Evolutionary conservation across 37 sponge, comb jelly and placozoan genomes (phyloP).

Genomic region (Haliclona indistincta): DNA sequence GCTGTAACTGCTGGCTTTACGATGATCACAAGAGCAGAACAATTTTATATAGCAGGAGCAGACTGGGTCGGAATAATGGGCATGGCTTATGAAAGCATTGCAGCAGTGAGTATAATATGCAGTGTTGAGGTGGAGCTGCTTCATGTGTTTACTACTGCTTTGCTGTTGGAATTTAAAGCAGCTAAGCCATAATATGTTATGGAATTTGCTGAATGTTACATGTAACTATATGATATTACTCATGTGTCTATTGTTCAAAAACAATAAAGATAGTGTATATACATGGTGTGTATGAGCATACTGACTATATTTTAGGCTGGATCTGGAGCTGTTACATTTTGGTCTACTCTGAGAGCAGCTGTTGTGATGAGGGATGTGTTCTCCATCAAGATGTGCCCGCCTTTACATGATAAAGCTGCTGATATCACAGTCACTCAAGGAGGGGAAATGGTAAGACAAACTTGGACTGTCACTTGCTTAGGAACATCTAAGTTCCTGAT

Average conservation of each 20-base stretch:
- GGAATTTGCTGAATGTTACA: too few relatives aligned
- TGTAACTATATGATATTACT: too few relatives aligned
- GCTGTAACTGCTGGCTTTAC: constrained; percentile 5
- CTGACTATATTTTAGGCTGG: constrained; percentile 11
- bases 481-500: too few relatives aligned
- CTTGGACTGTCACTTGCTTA: too few relatives aligned
- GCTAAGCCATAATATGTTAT: too few relatives aligned
- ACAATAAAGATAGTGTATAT: too few relatives aligned
- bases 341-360: constrained; percentile 14
- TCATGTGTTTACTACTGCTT: too few relatives aligned
- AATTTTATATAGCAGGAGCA: constrained; percentile 37
- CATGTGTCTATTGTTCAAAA: too few relatives aligned
- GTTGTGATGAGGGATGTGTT: constrained; percentile 18
- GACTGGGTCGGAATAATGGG: constrained; percentile 59
- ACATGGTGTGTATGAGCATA: constrained; percentile 3
- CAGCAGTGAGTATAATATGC: constrained; percentile 35
- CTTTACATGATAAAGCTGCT: neutral
- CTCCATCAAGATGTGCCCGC: constrained; percentile 42
- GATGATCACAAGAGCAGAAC: constrained; percentile 10
- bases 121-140: too few relatives aligned
- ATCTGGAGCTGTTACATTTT: constrained; percentile 15
- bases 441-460: constrained; percentile 9
- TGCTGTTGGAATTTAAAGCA: too few relatives aligned
- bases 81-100: constrained; percentile 43
- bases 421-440: neutral